These are phyloP conservation scores for Crossaster papposus DNA, from an alignment of 53 echinoderm and acorn worm species.

Conservation along the genomic window DNA sequence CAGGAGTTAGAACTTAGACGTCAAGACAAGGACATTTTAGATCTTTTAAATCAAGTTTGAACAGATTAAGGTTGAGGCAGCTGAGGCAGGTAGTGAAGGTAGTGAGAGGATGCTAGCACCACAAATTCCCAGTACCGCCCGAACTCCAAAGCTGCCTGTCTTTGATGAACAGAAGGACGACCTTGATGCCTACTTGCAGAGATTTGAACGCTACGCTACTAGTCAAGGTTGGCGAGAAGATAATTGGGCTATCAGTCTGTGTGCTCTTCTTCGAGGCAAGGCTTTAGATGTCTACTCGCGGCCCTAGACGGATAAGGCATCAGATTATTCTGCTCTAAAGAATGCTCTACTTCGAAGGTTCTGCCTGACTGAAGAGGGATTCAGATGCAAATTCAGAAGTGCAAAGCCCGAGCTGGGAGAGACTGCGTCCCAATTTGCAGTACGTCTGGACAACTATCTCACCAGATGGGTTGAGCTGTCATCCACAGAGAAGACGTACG, in stretches of 20 bases:
- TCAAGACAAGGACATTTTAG: conserved; percentile 1
- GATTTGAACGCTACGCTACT: conserved; percentile 1
- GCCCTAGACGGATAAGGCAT: background rate
- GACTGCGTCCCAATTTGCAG: conserved; percentile 46
- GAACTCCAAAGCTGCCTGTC: conserved; percentile 19
- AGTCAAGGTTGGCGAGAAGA: conserved; percentile 15
- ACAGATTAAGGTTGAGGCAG: background rate
- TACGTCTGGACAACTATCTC: conserved; percentile 43
- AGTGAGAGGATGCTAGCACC: background rate
- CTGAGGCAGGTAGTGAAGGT: background rate
- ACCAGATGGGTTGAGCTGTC: conserved; percentile 42
- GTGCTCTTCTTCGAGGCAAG: conserved; percentile 17
- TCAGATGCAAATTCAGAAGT: conserved; percentile 4
- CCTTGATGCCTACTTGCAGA: conserved; percentile 9
- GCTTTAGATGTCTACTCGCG: conserved; percentile 11
- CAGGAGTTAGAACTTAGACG: conserved; percentile 22
- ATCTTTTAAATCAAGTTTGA: background rate
- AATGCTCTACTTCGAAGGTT: conserved; percentile 34
- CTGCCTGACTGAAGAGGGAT: conserved; percentile 40
- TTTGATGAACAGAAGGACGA: background rate
- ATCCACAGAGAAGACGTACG: conserved; percentile 19
- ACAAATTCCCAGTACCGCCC: too few species aligned
- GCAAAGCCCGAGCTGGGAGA: conserved; percentile 37
- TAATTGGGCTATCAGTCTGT: conserved; percentile 18
- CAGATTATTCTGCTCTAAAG: conserved; percentile 32